These are phyloP conservation scores for Lasioglossum zephyrum DNA, from an alignment of 2,888 invertebrate genomes.

Conservation along the genomic window DNA sequence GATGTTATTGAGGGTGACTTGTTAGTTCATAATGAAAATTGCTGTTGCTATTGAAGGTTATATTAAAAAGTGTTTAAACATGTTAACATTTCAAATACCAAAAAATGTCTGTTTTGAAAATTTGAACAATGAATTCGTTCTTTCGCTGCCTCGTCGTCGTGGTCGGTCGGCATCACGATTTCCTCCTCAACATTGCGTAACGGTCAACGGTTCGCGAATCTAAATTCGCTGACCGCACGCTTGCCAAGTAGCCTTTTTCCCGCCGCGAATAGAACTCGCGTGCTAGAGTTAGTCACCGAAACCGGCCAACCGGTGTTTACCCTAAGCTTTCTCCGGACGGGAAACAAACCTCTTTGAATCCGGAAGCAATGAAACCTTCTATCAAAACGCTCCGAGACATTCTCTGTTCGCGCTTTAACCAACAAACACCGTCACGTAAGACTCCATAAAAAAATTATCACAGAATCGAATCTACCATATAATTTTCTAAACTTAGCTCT, in stretches of 20 bases:
- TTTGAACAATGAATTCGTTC: constrained; percentile 1
- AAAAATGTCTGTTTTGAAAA: too few species aligned
- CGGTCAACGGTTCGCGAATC: constrained; percentile 61
- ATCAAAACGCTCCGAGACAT: background rate
- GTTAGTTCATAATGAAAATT: too few species aligned
- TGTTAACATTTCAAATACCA: too few species aligned
- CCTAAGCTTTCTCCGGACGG: background rate
- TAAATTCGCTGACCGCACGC: constrained; percentile 63
- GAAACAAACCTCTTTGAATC: background rate
- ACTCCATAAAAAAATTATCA: too few species aligned
- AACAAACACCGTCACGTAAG: too few species aligned
- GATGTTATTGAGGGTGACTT: too few species aligned
- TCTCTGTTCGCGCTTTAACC: background rate
- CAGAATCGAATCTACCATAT: too few species aligned
- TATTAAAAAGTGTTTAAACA: too few species aligned
- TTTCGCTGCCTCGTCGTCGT: constrained; percentile 15
- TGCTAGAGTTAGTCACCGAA: constrained; percentile 63
- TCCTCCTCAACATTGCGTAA: constrained; percentile 65
- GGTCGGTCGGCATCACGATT: constrained; percentile 45
- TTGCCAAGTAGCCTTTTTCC: constrained; percentile 68
- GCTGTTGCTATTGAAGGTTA: too few species aligned
- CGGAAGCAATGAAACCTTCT: background rate
- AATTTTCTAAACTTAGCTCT: too few species aligned
- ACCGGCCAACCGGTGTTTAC: constrained; percentile 72
- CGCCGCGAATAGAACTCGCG: constrained; percentile 65